Base-by-base conservation (phyloP, 2,113 vertebrate species). In the Edolisoma coerulescens region DNA sequence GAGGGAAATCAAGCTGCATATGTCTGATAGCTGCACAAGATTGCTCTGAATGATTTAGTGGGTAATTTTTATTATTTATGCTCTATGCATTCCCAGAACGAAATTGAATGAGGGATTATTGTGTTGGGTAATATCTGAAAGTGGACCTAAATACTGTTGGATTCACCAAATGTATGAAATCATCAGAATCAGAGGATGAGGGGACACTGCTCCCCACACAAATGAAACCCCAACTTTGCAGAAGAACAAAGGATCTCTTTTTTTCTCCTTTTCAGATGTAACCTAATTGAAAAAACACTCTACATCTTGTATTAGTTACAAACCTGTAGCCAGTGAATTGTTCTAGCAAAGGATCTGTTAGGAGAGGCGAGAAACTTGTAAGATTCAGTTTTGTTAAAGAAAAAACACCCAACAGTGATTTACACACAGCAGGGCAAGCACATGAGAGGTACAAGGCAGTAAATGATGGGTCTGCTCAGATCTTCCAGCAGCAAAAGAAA, bases 1-100 rank as follows among this genome's bases (percentile, higher is more conserved):
- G 84, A 89, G 67, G 42, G 73, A 96, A 94, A 94, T 94, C 82
- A 95, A 93, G 78, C 87, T 94, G 82, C 65, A 32, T 80, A 67
- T 90, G 76, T 80, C 54, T 86, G 78, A 87, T 87, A 84, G 82
- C 81, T 67, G 82, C 39, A 70, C 42, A 74, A 93, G 75, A 87
- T 83, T 79, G 63, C 70, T 69, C 23, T 69, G 45, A 50, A 63
- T 90, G 82, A 91, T 93, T 95, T 90, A 95, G 91, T 85, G 74
- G 89, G 70, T 56, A 77, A 85, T 91, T 91, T 76, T 69, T 60
- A 61, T 85, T 89, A 84, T 90, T 96, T 88, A 87, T 93, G 81
- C 67, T 80, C 50, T 26, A 3, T 67, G 70, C 35, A 41, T 78
- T 92, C 54, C 73, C 73, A 92, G 71, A 33, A 47, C 16, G 2